Base-by-base conservation (phyloP, 30 jellyfish, hydroid and myxozoan genomes). In the Turritopsis rubra region DNA sequence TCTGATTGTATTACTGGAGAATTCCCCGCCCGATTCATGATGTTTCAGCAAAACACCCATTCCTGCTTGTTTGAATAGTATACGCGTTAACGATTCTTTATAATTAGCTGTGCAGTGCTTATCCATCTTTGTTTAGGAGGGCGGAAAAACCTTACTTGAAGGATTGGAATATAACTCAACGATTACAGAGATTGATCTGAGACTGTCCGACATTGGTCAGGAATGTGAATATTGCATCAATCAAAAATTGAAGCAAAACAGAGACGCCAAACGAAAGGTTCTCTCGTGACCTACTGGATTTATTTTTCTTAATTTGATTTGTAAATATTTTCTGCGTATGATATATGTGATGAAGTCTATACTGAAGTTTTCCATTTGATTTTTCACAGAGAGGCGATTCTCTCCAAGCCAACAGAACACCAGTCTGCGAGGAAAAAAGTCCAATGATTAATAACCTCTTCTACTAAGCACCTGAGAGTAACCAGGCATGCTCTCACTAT, bases 111-210 rank as follows among this genome's bases (percentile, higher is more conserved):
- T n/a, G n/a, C n/a, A n/a, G n/a, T n/a, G n/a, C n/a, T n/a, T 41
- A 13, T 41, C 13, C 9, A 28, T 72, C 54, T 21, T 27, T 21
- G 72, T 28, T 21, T 73, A 93, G 99, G 96, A 93, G 41, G 99
- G 96, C 41, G 99, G 99, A 9, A 93, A 82, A 78, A 79, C 96
- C 9, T 53, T 93, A 23, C 99, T 88, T 71, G 99, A 93, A 76
- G 96, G 95, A 8, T 74, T 93, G 92, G 96, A 88, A 81, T 96
- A 88, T 29, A 93, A 93, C 85, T 53, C 93, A 0, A 77, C 96
- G 1, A 52, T 93, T 78, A 73, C 87, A 18, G 54, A 82, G 0
- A 66, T 93, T 84, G 99, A 93, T 79, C 73, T 93, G 87, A 78
- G 99, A 72, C 77, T 93, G 76, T 83, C 96, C 26, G 99, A 88